Percentiles rank a stretch among this genome's conserved stretches.
These are phyloP conservation scores for Montipora cactus DNA, from an alignment of 64 coral and sea anemone species.

Conservation along the genomic window DNA sequence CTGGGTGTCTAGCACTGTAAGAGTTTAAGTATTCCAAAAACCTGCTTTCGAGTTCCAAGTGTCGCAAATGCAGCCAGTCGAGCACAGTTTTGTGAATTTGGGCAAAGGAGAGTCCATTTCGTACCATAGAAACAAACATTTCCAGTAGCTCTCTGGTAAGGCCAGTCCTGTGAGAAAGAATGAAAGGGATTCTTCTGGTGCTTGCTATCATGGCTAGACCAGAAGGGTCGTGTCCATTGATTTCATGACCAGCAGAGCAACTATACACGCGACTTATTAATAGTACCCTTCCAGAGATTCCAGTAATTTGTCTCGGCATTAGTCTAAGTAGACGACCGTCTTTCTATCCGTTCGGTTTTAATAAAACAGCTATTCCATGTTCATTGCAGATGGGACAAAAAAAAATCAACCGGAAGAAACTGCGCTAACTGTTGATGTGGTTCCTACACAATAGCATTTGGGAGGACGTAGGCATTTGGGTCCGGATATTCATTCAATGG, in stretches of 20 bases:
- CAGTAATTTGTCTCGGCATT: conserved; percentile 32
- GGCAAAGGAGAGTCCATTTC: conserved; percentile 53
- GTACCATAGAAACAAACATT: conserved; percentile 43
- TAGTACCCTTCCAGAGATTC: conserved; percentile 35
- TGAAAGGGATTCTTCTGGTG: conserved; percentile 27
- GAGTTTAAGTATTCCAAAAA: conserved; percentile 33
- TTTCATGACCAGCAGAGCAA: conserved; percentile 53
- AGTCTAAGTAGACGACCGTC: conserved; percentile 38
- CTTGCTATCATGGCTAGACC: conserved; percentile 14
- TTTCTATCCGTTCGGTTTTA: conserved; percentile 45
- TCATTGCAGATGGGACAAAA: conserved; percentile 36
- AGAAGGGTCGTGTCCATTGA: conserved; percentile 27
- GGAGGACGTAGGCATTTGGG: conserved; percentile 45
- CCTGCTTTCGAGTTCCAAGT: conserved; percentile 41
- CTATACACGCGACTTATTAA: conserved; percentile 46
- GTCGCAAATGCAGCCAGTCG: conserved; percentile 12
- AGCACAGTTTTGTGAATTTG: conserved; percentile 52
- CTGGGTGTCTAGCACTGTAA: conserved; percentile 27
- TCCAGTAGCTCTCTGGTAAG: conserved; percentile 36
- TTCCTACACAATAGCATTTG: conserved; percentile 49
- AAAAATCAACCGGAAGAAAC: not conserved
- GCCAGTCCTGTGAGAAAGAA: conserved; percentile 31
- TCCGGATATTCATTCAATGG: conserved; percentile 20
- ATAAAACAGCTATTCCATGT: not conserved
- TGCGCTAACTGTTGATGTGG: conserved; percentile 35